Conservation (phyloP, 2,113 vertebrate genomes). For the Microcebus lehilahytsara region DNA sequence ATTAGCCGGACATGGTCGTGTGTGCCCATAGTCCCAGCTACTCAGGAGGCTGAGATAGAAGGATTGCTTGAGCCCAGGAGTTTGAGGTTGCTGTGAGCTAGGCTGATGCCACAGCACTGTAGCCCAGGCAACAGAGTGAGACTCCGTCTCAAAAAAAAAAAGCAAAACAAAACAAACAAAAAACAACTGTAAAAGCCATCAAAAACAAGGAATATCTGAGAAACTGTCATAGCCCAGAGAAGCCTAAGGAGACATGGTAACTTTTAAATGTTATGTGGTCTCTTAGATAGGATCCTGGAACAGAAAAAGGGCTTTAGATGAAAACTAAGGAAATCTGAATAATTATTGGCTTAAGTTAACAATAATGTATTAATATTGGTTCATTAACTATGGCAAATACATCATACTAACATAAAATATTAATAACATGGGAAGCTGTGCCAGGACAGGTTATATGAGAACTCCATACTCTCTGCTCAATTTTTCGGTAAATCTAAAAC, state of each 20-base stretch:
- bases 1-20: too few relatives aligned
- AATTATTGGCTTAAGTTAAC: not conserved
- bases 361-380: not conserved
- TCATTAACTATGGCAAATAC: not conserved
- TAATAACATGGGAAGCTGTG: not conserved
- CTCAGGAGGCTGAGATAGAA: too few relatives aligned
- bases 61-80: too few relatives aligned
- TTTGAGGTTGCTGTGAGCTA: too few relatives aligned
- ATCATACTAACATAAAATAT: not conserved
- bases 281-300: not conserved
- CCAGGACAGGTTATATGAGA: not conserved
- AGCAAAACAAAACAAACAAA: not conserved
- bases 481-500: conserved; percentile 7
- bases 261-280: not conserved
- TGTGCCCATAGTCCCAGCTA: too few relatives aligned
- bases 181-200: not conserved
- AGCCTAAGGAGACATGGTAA: not conserved
- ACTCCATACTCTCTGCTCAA: not conserved
- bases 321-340: not conserved
- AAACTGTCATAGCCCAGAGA: not conserved
- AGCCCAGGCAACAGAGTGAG: too few relatives aligned
- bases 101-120: too few relatives aligned
- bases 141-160: too few relatives aligned
- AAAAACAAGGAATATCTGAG: not conserved
- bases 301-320: not conserved